phyloP scores from a whole-genome alignment of 2,113 vertebrate genomes.

The Pollimyrus isidori region DNA sequence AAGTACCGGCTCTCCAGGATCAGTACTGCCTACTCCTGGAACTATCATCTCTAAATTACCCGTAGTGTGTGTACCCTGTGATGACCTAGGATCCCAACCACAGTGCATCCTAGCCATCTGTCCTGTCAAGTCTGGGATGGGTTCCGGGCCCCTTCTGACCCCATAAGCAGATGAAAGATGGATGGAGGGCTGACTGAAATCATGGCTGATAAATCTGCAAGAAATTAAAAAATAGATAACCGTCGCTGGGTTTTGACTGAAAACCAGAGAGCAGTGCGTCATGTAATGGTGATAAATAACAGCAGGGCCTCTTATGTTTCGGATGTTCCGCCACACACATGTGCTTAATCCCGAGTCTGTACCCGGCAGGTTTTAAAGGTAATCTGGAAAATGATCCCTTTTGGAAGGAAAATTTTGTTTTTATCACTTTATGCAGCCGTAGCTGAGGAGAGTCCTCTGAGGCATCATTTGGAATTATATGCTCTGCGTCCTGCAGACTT shows the following conservation, averaged over 20 bases:
- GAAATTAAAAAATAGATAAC: not conserved
- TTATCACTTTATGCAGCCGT: conserved; percentile 7
- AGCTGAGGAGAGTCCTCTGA: not conserved
- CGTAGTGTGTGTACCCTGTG: not conserved
- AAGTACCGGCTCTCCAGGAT: not conserved
- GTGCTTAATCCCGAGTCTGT: not conserved
- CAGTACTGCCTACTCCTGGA: not conserved
- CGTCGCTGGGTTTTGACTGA: not conserved
- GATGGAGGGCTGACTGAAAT: not conserved
- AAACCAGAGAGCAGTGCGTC: not conserved
- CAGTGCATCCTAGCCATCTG: not conserved
- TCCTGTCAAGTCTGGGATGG: not conserved
- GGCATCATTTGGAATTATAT: conserved; percentile 6
- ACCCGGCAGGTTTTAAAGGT: conserved; percentile 12
- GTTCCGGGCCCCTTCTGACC: not conserved
- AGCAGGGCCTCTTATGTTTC: not conserved
- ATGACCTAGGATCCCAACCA: not conserved
- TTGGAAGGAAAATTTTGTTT: conserved; percentile 5
- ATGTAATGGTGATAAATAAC: not conserved
- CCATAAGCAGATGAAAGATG: not conserved
- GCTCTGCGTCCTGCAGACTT: conserved; percentile 8
- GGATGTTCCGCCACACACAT: conserved; percentile 5
- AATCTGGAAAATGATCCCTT: conserved; percentile 22
- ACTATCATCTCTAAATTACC: not conserved
- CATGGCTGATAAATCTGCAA: not conserved